Base-by-base conservation (phyloP, 1,140 invertebrate species). In the Cydia splendana region DNA sequence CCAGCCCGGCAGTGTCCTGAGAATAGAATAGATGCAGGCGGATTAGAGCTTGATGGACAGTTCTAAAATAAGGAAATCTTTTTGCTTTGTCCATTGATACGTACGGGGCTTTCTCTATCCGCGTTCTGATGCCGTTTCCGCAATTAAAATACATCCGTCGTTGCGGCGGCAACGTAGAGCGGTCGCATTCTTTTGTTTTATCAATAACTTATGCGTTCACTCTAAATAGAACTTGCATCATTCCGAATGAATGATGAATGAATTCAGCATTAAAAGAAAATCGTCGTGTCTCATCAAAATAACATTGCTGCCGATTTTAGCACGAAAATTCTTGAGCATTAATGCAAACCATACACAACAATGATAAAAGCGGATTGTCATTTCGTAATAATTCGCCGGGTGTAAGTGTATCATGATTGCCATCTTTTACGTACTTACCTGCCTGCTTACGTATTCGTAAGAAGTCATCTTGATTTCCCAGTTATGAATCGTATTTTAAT, bases 1-100 rank as follows among this genome's bases (percentile, higher is more conserved):
- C 28, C n/a, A 30, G 13, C 65, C 13, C 13, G 7, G 34, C 24
- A 30, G 9, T 62, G 57, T 24, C 57, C 57, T 62, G 57, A 62
- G 57, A 62, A 62, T 62, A 62, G 20, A 62, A 18, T 71, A 38
- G 67, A 71, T 71, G 34, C 67, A 42, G 67, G n/a, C 34, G 18
- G 67, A 71, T 38, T 62, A 71, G 30, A 71, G 34, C 67, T 71
- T 81, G 78, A 81, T 79, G 75, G 80, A 81, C 78, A 75, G 76
- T 79, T 81, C 76, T 79, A 79, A 81, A 76, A 69, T 65, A 76
- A 79, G 80, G 80, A 78, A 75, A 75, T 74, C 74, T 75, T 75
- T 78, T 78, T 78, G 51, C 74, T 65, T 77, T 69, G 71, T 75
- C 18, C 38, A n/a, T 38, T 73, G 57, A 42, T 77, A n/a, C 57